These are phyloP conservation scores for Junonia oenone DNA, from an alignment of 2,888 invertebrate genomes.

Conservation along the genomic window DNA sequence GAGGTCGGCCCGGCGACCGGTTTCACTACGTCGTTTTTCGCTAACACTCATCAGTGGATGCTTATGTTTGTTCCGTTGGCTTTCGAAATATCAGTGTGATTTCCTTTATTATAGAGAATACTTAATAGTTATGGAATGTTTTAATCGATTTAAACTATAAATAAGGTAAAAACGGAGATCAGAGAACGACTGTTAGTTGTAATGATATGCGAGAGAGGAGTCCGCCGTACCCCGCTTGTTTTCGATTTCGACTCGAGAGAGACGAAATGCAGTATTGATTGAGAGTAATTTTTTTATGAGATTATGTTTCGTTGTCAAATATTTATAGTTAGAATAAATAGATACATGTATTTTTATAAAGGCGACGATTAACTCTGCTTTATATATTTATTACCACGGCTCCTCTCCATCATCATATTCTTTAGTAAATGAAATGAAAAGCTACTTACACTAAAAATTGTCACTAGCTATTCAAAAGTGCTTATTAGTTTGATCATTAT, in stretches of 20 bases:
- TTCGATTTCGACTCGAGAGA: constrained; percentile 20
- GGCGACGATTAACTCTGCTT: constrained; percentile 18
- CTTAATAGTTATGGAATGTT: constrained; percentile 69
- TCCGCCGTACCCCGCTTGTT: constrained; percentile 24
- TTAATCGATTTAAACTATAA: constrained; percentile 52
- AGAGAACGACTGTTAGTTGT: constrained; percentile 34
- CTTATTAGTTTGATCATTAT: constrained; percentile 77
- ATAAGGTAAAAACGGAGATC: constrained; percentile 34
- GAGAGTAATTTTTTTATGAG: constrained; percentile 29
- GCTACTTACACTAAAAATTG: constrained; percentile 57
- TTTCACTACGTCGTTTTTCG: constrained; percentile 54
- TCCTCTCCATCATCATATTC: constrained; percentile 57
- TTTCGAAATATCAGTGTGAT: constrained; percentile 75
- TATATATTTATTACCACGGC: constrained; percentile 38
- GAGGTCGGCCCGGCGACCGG: constrained; percentile 42
- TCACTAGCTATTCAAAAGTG: constrained; percentile 72
- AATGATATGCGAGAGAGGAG: constrained; percentile 37
- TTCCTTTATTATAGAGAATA: constrained; percentile 61
- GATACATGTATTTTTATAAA: constrained; percentile 39
- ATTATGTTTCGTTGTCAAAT: constrained; percentile 29
- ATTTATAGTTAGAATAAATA: constrained; percentile 34
- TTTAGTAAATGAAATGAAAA: constrained; percentile 44
- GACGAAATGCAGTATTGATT: constrained; percentile 35
- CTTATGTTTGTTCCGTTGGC: constrained; percentile 74
- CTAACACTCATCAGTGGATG: constrained; percentile 69